These are phyloP conservation scores for Elgaria multicarinata DNA, from an alignment of 2,113 vertebrate species.

Conservation along the genomic window DNA sequence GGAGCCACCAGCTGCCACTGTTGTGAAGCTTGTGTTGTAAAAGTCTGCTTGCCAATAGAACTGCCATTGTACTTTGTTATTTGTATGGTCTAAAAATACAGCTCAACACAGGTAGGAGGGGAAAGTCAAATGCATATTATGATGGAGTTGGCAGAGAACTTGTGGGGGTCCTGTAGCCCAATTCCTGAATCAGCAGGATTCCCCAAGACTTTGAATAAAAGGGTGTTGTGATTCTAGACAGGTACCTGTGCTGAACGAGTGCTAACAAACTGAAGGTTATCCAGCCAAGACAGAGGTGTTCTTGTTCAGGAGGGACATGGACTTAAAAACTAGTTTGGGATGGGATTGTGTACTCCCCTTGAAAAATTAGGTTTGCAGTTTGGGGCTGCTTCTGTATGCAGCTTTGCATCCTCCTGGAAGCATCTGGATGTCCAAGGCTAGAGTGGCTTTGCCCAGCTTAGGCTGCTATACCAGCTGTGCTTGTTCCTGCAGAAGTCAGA, in stretches of 20 bases:
- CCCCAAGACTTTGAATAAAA: not conserved
- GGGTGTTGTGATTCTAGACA: not conserved
- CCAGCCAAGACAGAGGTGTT: no score
- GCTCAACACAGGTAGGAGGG: not conserved
- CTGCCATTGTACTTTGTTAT: not conserved
- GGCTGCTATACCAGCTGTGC: no score
- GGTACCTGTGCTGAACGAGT: no score
- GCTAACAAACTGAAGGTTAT: no score
- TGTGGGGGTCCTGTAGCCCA: not conserved
- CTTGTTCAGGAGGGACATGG: no score
- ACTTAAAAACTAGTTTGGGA: no score
- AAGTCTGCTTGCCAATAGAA: constrained; percentile 12
- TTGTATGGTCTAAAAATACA: not conserved
- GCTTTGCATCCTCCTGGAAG: no score
- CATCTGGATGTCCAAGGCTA: no score
- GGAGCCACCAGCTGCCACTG: not conserved
- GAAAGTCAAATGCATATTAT: not conserved
- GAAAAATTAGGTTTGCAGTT: no score
- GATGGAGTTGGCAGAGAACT: not conserved
- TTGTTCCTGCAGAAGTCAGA: no score
- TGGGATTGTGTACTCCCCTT: not conserved
- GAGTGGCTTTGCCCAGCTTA: no score
- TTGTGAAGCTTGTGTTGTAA: not conserved
- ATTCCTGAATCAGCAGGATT: not conserved
- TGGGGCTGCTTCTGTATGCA: no score